Evolutionary conservation across 2,113 vertebrate species (phyloP), one percentile per base, ranked within the genome.

Genomic region (Pelecanus crispus): DNA sequence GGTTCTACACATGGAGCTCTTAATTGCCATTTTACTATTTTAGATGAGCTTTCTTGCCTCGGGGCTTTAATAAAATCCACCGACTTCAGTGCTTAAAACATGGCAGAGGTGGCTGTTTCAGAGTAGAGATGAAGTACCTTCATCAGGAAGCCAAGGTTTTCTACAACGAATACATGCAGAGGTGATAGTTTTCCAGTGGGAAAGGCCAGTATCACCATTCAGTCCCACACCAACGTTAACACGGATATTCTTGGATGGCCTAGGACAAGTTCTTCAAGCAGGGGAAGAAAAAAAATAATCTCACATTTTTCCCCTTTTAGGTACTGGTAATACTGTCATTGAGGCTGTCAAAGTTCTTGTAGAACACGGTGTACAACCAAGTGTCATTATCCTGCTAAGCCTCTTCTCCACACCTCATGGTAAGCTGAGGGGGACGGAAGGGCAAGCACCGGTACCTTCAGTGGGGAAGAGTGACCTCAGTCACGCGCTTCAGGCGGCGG

Each of bases 321-420:
- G 99, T 89, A 99, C 99, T 77, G 99, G 99, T 49, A 99, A 99
- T 94, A 99, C 99, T 1, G 99, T 99, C 84, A 99, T 99, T 3
- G 99, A 99, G 98, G 99, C 99, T 36, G 99, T 99, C 86, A 99
- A 98, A 68, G 99, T 99, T 81, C 98, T 99, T 15, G 98, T 99
- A 84, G 99, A 99, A 96, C 99, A 99, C 3, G 98, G 99, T 25
- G 99, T 99, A 38, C 99, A 99, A 90, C 98, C 99, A 58, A 98
- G 96, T 0, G 95, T 99, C 94, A 99, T 99, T 66, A 99, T 99
- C 95, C 98, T 99, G 50, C 98, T 99, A 82, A 99, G 99, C 97
- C 99, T 99, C 55, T 99, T 99, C 97, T 99, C 99, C 80, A 99
- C 99, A 7, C 99, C 99, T 86, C 99, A 99, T 2, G 99, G 99